These are phyloP conservation scores for Telmatherina bonti DNA, from an alignment of 2,797 vertebrate species.

Conservation along the genomic window DNA sequence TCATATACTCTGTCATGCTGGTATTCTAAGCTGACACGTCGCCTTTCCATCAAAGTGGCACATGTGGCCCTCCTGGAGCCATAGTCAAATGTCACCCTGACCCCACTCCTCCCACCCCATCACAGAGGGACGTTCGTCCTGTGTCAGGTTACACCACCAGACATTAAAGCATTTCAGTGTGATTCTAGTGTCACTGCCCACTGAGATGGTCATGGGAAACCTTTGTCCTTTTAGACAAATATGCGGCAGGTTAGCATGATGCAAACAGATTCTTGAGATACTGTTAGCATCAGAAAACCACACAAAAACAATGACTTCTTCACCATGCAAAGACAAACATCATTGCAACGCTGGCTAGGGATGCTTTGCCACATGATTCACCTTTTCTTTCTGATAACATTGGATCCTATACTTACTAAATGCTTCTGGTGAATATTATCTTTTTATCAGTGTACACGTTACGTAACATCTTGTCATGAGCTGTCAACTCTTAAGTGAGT, in stretches of 20 bases:
- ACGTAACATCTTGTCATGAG: too few relatives aligned
- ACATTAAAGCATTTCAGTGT: constrained; percentile 50
- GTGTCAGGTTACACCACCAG: constrained; percentile 50
- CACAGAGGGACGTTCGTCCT: constrained; percentile 44
- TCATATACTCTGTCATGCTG: constrained; percentile 43
- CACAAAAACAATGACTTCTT: background rate
- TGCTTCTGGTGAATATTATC: too few relatives aligned
- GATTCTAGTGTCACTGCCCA: constrained; percentile 45
- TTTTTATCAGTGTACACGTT: too few relatives aligned
- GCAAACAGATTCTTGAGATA: background rate
- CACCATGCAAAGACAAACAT: background rate
- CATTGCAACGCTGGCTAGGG: too few relatives aligned
- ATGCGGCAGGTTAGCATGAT: constrained; percentile 6
- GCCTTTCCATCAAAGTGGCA: constrained; percentile 72
- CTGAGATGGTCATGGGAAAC: constrained; percentile 39
- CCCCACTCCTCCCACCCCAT: constrained; percentile 30
- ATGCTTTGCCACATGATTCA: too few relatives aligned
- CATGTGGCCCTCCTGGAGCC: constrained; percentile 74
- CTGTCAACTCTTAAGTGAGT: too few relatives aligned
- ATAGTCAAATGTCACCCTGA: constrained; percentile 75
- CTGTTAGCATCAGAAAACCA: background rate
- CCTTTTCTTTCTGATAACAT: too few relatives aligned
- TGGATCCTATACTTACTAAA: too few relatives aligned
- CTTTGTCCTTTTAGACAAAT: constrained; percentile 21
- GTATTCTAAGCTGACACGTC: constrained; percentile 68